phyloP scores from a whole-genome alignment of 2,113 vertebrate species.

The Scomber colias region DNA sequence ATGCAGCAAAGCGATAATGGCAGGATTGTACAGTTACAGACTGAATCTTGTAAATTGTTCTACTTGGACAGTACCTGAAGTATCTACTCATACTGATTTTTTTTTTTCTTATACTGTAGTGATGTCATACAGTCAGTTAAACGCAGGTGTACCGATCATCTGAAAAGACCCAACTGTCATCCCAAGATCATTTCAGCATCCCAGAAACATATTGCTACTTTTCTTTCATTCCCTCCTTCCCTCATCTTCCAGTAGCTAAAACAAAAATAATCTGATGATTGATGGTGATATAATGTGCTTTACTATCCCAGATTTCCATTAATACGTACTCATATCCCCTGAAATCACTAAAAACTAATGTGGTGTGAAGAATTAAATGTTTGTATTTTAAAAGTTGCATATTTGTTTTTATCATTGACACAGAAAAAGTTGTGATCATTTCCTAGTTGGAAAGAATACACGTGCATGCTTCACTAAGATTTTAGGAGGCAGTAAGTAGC shows the following conservation, averaged over 20 bases:
- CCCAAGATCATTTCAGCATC: not conserved
- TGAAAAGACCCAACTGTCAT: not conserved
- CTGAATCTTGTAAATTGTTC: not conserved
- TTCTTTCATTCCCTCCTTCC: not conserved
- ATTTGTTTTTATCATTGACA: slow-evolving; percentile 18
- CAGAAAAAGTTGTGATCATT: not conserved
- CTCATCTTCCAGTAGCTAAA: not conserved
- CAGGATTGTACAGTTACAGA: slow-evolving; percentile 25
- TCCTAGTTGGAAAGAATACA: slow-evolving; percentile 6
- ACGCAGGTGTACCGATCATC: no score
- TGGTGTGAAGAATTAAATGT: not conserved
- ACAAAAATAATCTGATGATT: not conserved
- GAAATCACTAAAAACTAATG: not conserved
- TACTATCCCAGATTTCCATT: not conserved
- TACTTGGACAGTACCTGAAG: slow-evolving; percentile 13
- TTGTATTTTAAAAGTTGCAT: slow-evolving; percentile 38
- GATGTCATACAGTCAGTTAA: not conserved
- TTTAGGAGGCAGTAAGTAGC: not conserved
- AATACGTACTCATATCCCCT: not conserved
- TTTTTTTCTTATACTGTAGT: not conserved
- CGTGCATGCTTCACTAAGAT: slow-evolving; percentile 5
- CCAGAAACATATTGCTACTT: not conserved
- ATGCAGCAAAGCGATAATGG: not conserved
- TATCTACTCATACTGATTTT: not conserved
- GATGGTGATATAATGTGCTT: slow-evolving; percentile 32